A percentile compares a stretch with the other conserved stretches of the same genome.
phyloP scores from a whole-genome alignment of 2,113 vertebrate genomes.

The Oncorhynchus kisutch region DNA sequence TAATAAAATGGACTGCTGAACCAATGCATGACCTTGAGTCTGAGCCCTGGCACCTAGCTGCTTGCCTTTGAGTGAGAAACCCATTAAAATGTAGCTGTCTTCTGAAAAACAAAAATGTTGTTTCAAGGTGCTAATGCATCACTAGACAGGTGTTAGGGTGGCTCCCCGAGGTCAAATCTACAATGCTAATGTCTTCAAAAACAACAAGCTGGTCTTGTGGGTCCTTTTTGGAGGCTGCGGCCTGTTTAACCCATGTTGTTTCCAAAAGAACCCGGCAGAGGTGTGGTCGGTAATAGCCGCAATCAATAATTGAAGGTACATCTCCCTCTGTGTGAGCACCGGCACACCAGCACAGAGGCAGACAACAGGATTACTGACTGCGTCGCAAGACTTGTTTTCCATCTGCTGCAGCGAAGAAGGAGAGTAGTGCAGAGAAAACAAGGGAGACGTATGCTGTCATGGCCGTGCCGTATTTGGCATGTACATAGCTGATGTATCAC shows the following conservation, averaged over 20 bases:
- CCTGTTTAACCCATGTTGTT: constrained; percentile 36
- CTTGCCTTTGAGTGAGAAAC: neutral
- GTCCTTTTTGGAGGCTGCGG: constrained; percentile 33
- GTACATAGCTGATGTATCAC: constrained; percentile 47
- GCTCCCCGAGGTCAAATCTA: constrained; percentile 46
- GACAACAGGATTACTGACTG: constrained; percentile 31
- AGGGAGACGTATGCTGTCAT: constrained; percentile 53
- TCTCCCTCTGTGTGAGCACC: neutral
- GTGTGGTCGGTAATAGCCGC: constrained; percentile 42
- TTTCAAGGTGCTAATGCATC: constrained; percentile 51
- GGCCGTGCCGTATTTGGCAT: constrained; percentile 44
- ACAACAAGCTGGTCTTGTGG: constrained; percentile 19
- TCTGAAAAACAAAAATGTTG: constrained; percentile 19
- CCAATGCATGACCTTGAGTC: neutral
- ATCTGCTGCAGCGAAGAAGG: neutral
- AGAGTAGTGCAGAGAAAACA: constrained; percentile 24
- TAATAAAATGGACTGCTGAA: too few relatives aligned
- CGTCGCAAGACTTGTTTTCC: constrained; percentile 17
- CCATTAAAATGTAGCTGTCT: constrained; percentile 23
- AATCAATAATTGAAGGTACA: constrained; percentile 64
- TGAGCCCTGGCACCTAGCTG: neutral
- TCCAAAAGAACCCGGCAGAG: constrained; percentile 45
- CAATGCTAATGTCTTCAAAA: constrained; percentile 33
- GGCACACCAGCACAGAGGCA: constrained; percentile 29
- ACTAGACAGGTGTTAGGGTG: constrained; percentile 47